Percentiles rank a stretch among this genome's conserved stretches.
phyloP scores from a whole-genome alignment of 2,888 invertebrate species.

The Campoplex capitator region DNA sequence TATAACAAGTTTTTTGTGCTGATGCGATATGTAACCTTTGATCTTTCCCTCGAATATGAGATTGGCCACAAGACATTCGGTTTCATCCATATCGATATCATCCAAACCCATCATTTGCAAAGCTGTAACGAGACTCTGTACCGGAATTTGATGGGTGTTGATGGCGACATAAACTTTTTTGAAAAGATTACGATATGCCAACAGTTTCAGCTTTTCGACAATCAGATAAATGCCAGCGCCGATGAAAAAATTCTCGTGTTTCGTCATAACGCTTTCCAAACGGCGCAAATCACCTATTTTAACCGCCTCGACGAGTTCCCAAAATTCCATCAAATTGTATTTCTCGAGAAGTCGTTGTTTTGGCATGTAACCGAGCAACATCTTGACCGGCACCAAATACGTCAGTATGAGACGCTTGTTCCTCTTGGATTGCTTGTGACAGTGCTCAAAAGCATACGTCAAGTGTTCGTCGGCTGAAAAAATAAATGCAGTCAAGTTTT shows the following conservation, averaged over 20 bases:
- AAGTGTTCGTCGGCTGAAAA: constrained; percentile 94
- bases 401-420: constrained; percentile 97
- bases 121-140: constrained; percentile 93
- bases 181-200: constrained; percentile 98
- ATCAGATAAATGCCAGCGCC: constrained; percentile 98
- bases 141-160: constrained; percentile 94
- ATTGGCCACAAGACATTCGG: constrained; percentile 98
- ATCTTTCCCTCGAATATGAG: constrained; percentile 98
- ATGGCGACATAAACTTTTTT: constrained; percentile 94
- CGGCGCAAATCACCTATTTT: constrained; percentile 94
- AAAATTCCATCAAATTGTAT: constrained; percentile 96
- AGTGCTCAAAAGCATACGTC: constrained; percentile 96
- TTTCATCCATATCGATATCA: constrained; percentile 96
- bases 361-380: constrained; percentile 98
- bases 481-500: constrained; percentile 52
- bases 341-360: constrained; percentile 91
- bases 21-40: constrained; percentile 98
- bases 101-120: constrained; percentile 92
- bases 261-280: constrained; percentile 93
- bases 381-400: constrained; percentile 98
- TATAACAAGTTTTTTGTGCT: constrained; percentile 98
- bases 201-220: constrained; percentile 97
- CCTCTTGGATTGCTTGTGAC: constrained; percentile 91
- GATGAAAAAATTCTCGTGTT: constrained; percentile 96
- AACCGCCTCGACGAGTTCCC: constrained; percentile 94